Base-by-base conservation (phyloP, 2,888 invertebrate species). In the Asteroscopus sphinx region DNA sequence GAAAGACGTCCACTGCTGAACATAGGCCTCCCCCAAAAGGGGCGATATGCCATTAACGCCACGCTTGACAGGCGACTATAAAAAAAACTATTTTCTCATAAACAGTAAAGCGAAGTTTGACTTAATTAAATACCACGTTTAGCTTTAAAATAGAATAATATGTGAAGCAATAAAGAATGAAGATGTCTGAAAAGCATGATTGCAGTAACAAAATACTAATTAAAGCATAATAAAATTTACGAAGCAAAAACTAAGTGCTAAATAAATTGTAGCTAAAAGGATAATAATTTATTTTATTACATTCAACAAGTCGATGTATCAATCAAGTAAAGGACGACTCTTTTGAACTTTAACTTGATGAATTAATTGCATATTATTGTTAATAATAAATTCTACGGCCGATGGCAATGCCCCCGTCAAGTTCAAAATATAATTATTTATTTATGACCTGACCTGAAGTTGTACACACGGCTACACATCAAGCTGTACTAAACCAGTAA, bases 271-370 rank as follows among this genome's bases (percentile, higher is more conserved):
- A 17, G 16, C 16, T 17, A 16, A 15, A n/a, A 32, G 9, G 8
- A 0, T 17, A 12, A 28, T 65, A 7, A 47, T 12, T 64, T 35
- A 46, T 41, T 32, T 61, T 8, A 35, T 44, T 35, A 12, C 44
- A 28, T 25, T 46, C 16, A 25, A 11, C 11, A 33, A 9, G 11
- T 36, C 36, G 9, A 25, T 21, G 16, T 33, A 39, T 56, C 17
- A 44, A 35, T 44, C 33, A 26, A 47, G 25, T 32, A 35, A 15
- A 56, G 21, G 42, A 40, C 17, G 44, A 35, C 13, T 30, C 6
- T 6, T 47, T 55, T 55, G 26, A 41, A 41, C 12, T 30, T 44
- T 28, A 35, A 33, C 6, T 16, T 30, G 0, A 36, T 41, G 9
- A 25, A n/a, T n/a, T 17, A 59, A 8, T 40, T 48, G 7, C 3